phyloP scores from a whole-genome alignment of 2,797 vertebrate genomes.

The Petrocephalus sullivani region DNA sequence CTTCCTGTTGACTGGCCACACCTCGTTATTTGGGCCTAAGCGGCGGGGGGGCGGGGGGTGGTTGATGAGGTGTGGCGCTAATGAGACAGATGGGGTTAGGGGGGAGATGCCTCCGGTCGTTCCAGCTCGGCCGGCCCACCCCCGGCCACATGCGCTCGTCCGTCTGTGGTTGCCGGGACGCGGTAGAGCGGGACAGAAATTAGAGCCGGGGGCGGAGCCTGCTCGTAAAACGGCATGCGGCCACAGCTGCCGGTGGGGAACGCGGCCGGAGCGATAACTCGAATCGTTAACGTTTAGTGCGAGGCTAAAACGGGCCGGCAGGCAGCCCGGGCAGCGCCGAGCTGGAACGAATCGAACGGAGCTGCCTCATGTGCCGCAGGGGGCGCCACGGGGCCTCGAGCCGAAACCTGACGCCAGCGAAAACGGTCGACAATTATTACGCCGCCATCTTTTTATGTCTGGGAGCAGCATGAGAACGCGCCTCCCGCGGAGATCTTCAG shows the following conservation, averaged over 20 bases:
- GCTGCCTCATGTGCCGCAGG: background rate
- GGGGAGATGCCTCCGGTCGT: slow-evolving; percentile 7
- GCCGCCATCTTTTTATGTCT: background rate
- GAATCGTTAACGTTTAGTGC: slow-evolving; percentile 13
- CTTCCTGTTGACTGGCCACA: background rate
- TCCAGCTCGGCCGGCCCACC: background rate
- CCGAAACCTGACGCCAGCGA: background rate
- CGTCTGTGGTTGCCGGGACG: background rate
- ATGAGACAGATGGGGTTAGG: slow-evolving; percentile 28
- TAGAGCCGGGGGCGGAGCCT: background rate
- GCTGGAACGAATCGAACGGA: background rate
- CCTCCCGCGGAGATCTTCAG: background rate
- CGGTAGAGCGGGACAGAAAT: background rate
- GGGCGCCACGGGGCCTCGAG: background rate
- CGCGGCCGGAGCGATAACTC: background rate
- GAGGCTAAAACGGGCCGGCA: background rate
- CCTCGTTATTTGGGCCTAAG: background rate
- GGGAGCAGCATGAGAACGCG: background rate
- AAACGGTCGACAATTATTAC: background rate
- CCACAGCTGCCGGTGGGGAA: background rate
- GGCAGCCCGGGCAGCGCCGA: background rate
- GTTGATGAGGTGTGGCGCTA: slow-evolving; percentile 22
- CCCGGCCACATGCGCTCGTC: background rate
- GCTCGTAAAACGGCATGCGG: background rate
- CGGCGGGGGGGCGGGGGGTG: background rate